Conservation (phyloP, 2,113 vertebrate species). For the Mesocricetus auratus region DNA sequence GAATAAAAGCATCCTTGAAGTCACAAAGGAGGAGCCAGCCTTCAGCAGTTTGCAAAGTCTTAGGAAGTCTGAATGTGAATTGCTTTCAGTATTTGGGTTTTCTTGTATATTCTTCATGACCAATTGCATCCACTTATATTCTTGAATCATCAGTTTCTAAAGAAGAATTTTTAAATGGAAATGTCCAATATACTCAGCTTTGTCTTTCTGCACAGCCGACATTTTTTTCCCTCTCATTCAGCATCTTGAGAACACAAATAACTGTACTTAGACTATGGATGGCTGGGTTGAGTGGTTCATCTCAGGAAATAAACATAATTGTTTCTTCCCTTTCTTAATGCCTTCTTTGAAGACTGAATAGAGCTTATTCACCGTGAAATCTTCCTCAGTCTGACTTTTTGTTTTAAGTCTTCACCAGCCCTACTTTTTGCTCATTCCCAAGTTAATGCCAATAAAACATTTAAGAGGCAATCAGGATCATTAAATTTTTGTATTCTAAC, state of each 20-base stretch:
- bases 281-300: neutral
- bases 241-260: neutral
- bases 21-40: neutral
- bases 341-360: neutral
- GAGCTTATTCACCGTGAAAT: neutral
- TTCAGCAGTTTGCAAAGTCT: constrained; percentile 2
- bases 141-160: neutral
- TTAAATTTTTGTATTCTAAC: neutral
- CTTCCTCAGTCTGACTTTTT: neutral
- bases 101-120: constrained; percentile 45
- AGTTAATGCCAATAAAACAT: neutral
- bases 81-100: constrained; percentile 27
- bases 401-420: neutral
- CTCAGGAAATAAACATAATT: neutral
- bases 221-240: neutral
- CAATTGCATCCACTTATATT: constrained; percentile 9
- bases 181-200: neutral
- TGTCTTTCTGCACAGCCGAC: neutral
- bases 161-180: neutral
- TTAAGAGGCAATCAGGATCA: neutral
- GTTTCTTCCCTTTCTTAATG: neutral
- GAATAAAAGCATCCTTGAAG: constrained; percentile 25
- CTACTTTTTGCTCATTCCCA: neutral
- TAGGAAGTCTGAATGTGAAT: constrained; percentile 45
- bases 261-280: neutral